A percentile compares a stretch with the other conserved stretches of the same genome.
These are phyloP conservation scores for Torymus aiolomorphi DNA, from an alignment of 2,888 invertebrate species.

Conservation along the genomic window DNA sequence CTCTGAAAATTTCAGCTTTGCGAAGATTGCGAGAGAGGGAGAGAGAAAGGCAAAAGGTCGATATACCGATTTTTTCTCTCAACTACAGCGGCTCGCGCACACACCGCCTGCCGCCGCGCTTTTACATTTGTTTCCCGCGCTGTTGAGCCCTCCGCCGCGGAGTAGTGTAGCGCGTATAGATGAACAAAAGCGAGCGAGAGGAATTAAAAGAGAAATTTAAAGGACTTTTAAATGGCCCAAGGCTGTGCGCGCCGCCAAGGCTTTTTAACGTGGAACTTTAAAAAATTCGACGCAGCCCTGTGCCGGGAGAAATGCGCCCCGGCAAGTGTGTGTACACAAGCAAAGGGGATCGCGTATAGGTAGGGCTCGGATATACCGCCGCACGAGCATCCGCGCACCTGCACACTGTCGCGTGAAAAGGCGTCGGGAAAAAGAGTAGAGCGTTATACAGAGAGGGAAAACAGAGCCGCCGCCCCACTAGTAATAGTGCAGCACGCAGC, in stretches of 20 bases:
- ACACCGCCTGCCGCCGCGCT: too few species aligned
- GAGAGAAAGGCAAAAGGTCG: background rate
- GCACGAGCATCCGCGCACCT: slow-evolving; percentile 44
- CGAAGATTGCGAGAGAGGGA: slow-evolving; percentile 2
- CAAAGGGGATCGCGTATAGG: background rate
- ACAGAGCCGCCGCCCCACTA: background rate
- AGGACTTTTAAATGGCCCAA: slow-evolving; percentile 46
- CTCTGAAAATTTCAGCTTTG: slow-evolving; percentile 36
- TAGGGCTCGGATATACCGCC: background rate
- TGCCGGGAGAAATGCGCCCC: too few species aligned
- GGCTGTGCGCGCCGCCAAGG: background rate
- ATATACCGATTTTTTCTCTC: background rate
- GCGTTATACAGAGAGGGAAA: background rate
- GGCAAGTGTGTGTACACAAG: background rate
- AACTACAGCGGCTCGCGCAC: too few species aligned
- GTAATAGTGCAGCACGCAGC: background rate
- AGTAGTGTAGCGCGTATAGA: background rate
- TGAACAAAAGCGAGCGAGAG: slow-evolving; percentile 27
- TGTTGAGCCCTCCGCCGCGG: background rate
- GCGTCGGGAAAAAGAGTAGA: slow-evolving; percentile 7
- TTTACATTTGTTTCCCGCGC: background rate
- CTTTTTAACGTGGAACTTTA: slow-evolving; percentile 22
- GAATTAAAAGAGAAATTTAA: slow-evolving; percentile 31
- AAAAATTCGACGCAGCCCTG: slow-evolving; percentile 15
- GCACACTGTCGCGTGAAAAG: slow-evolving; percentile 40